A percentile compares a stretch with the other conserved stretches of the same genome.
Conservation (phyloP, 2,797 vertebrate genomes). For the Rhinichthys osculus region DNA sequence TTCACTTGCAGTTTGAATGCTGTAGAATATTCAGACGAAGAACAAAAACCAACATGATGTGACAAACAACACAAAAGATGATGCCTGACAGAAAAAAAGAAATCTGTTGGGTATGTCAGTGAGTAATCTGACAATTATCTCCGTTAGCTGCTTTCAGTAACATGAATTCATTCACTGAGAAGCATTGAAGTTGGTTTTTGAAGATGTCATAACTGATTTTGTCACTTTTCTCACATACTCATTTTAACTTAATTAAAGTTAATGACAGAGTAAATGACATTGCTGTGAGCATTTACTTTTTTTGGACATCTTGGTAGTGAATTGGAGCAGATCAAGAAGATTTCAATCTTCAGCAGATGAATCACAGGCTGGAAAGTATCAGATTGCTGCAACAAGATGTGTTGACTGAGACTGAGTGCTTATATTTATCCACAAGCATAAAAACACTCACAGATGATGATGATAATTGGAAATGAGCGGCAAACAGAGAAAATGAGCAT, state of each 20-base stretch:
- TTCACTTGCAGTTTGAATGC: neutral
- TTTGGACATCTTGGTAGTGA: neutral
- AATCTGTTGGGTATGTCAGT: neutral
- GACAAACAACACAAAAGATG: neutral
- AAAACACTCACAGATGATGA: constrained; percentile 38
- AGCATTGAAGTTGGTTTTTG: neutral
- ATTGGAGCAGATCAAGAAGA: neutral
- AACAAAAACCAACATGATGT: neutral
- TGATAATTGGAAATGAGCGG: constrained; percentile 1
- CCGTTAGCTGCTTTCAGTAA: neutral
- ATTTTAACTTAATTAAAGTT: constrained; percentile 4
- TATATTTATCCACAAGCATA: constrained; percentile 32
- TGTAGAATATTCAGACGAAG: neutral
- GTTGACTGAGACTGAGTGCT: constrained; percentile 1
- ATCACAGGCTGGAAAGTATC: constrained; percentile 16
- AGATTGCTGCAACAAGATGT: constrained; percentile 35
- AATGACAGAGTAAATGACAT: neutral
- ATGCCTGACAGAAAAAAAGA: neutral
- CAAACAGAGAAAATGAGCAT: constrained; percentile 4
- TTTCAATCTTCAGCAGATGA: constrained; percentile 8
- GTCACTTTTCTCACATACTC: neutral
- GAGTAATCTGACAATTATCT: constrained; percentile 8
- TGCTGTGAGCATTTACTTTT: neutral
- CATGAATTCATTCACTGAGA: neutral
- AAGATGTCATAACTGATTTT: neutral